These are phyloP conservation scores for Spea hammondii DNA, from an alignment of 2,797 vertebrate genomes.

Conservation along the genomic window DNA sequence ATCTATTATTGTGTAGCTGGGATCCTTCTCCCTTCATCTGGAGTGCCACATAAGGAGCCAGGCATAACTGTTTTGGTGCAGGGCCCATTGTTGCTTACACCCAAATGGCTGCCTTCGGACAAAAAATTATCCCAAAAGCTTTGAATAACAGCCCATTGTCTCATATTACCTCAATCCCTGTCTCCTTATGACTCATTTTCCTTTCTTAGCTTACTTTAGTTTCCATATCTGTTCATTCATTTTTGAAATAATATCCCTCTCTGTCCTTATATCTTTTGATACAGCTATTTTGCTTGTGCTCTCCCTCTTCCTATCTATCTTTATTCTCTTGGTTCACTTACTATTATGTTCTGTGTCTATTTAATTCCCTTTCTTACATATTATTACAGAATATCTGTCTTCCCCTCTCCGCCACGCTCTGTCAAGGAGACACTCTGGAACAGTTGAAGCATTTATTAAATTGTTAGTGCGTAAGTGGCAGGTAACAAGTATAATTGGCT, in stretches of 20 bases:
- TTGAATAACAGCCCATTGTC: no score
- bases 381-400: conserved; percentile 24
- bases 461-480: conserved; percentile 50
- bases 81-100: no score
- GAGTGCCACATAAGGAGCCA: no score
- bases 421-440: conserved; percentile 42
- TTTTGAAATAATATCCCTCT: background rate
- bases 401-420: conserved; percentile 34
- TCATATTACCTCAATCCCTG: no score
- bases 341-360: conserved; percentile 16
- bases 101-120: no score
- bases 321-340: background rate
- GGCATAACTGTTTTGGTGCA: no score
- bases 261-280: background rate
- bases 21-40: no score
- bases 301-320: background rate
- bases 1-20: no score
- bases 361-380: conserved; percentile 28
- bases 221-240: background rate
- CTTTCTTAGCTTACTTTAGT: background rate
- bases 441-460: conserved; percentile 48
- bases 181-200: no score
- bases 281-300: background rate
- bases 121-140: no score
- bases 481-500: conserved; percentile 51